Conservation (phyloP, 2,113 vertebrate species). For the Pseudopodoces humilis region DNA sequence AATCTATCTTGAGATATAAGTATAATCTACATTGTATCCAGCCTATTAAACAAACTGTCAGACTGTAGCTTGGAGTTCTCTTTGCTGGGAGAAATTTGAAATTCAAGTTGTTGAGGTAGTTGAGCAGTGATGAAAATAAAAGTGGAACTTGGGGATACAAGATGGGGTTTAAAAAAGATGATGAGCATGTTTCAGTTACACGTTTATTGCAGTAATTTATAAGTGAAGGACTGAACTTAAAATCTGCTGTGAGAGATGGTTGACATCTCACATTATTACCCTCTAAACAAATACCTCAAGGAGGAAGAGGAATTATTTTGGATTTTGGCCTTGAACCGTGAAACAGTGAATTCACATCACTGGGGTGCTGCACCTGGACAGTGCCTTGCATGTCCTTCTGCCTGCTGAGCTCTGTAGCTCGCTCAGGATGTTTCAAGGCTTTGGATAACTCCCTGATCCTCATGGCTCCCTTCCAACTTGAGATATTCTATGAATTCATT, state of each 20-base stretch:
- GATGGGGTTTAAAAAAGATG: neutral
- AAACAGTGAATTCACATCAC: neutral
- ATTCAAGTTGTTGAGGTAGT: neutral
- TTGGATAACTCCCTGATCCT: neutral
- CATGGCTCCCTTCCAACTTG: neutral
- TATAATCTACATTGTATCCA: neutral
- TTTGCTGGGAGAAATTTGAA: neutral
- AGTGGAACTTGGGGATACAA: neutral
- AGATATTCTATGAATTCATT: neutral
- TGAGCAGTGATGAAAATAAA: neutral
- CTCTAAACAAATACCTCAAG: neutral
- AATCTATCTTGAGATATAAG: conserved; percentile 23
- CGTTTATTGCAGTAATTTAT: neutral
- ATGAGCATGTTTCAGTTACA: neutral
- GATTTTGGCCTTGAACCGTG: neutral
- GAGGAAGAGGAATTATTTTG: neutral
- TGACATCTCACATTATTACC: neutral
- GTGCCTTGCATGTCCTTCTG: neutral
- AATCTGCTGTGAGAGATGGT: neutral
- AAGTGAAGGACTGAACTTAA: neutral
- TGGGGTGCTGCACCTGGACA: neutral
- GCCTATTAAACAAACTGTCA: neutral
- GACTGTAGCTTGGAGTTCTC: neutral
- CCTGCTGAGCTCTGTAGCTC: neutral
- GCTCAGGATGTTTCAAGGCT: neutral